phyloP scores from a whole-genome alignment of 2,797 vertebrate species.

The Macroramphosus scolopax region DNA sequence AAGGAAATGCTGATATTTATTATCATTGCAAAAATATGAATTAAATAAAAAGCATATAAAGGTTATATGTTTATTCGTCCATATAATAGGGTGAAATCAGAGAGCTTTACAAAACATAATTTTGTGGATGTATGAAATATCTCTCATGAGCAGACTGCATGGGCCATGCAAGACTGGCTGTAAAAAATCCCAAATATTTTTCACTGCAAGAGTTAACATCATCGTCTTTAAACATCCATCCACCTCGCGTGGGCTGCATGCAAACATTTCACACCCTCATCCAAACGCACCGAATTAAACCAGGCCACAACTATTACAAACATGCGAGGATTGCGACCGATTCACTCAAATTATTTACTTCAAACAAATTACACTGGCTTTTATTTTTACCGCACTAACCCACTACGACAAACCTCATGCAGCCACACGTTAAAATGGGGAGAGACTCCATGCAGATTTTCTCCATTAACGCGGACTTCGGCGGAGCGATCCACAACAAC shows the following conservation, averaged over 20 bases:
- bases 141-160: neutral
- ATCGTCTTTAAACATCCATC: constrained; percentile 1
- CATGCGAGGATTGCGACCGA: constrained; percentile 15
- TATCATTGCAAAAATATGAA: too few species aligned
- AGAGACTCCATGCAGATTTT: constrained; percentile 52
- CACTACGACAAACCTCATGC: constrained; percentile 62
- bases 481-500: constrained; percentile 42
- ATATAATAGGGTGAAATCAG: neutral
- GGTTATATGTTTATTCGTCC: constrained; percentile 1
- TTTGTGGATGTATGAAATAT: too few species aligned
- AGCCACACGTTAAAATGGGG: constrained; percentile 58
- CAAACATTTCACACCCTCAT: constrained; percentile 23
- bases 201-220: neutral
- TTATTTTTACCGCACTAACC: constrained; percentile 22
- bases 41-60: too few species aligned
- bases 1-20: too few species aligned
- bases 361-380: constrained; percentile 18
- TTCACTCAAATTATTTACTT: constrained; percentile 17
- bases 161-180: neutral
- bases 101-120: too few species aligned
- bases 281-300: constrained; percentile 22
- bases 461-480: constrained; percentile 56
- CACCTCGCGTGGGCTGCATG: constrained; percentile 9
- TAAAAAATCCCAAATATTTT: constrained; percentile 1
- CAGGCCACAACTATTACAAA: constrained; percentile 33